Evolutionary conservation across 2,888 invertebrate genomes (phyloP), one percentile per base, ranked within the genome.

Genomic region (Cryptops parisi): DNA sequence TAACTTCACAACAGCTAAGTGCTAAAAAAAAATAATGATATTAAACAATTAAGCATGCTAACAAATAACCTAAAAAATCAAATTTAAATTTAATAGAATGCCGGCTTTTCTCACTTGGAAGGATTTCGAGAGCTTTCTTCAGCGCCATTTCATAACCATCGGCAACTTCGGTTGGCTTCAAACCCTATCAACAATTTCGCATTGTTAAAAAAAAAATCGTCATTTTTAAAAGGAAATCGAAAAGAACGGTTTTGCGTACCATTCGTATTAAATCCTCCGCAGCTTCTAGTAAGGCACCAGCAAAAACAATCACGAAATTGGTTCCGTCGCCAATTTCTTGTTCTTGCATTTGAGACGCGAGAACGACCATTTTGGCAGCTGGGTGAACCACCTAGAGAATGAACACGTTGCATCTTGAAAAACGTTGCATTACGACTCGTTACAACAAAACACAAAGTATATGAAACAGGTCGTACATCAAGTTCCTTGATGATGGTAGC

Each of bases 291-390:
- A 98, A 75, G 46, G 93, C 84, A 25, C 96, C 96, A 59, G 90
- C 87, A 52, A 99, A 76, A 9, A 97, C 84, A 46, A 99, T 82
- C 5, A 97, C 94, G 72, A 94, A 94, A 70, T 98, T 99, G 9
- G 98, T 99, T 54, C 96, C 97, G 76, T 98, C 98, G 3, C 98
- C 98, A 55, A 94, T 85, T 76, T 97, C 96, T 57, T 89, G 80
- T 70, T 99, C 97, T 72, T 98, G 97, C 87, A 96, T 97, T 71
- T 97, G 85, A 59, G 94, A 90, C 17, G 89, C 96, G 65, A 96
- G 74, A 2, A 97, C 90, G 75, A 98, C 82, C 58, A 99, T 75
- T 69, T 91, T 94, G 5, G 94, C 98, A 39, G 97, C 98, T 39
- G 98, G 98, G 71, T 99, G 98, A 68, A 97, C 93, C 24, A 99